These are phyloP conservation scores for Ophion costatus DNA, from an alignment of 2,888 invertebrate genomes.

Conservation along the genomic window DNA sequence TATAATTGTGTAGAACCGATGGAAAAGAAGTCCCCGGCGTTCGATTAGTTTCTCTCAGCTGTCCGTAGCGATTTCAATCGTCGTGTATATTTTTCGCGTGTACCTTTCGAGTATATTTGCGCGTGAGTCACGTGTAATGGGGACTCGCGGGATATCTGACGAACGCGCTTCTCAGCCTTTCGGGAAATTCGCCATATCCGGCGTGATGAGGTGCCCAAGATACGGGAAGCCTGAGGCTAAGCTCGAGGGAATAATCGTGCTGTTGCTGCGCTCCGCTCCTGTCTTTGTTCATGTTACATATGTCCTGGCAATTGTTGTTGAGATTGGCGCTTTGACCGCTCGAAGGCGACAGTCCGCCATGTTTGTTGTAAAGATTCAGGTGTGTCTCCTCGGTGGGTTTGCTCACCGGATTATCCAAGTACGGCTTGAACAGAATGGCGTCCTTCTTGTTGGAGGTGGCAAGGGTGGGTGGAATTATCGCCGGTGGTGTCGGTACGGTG, in stretches of 20 bases:
- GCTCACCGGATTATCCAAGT: constrained; percentile 87
- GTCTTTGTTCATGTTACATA: constrained; percentile 78
- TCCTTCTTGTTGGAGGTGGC: constrained; percentile 85
- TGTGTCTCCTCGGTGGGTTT: constrained; percentile 77
- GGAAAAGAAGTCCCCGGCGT: background rate
- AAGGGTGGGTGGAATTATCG: constrained; percentile 58
- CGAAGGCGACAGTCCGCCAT: constrained; percentile 66
- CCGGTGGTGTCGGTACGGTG: constrained; percentile 73
- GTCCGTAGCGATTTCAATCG: background rate
- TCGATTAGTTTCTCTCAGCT: constrained; percentile 15
- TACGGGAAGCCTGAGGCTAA: constrained; percentile 78
- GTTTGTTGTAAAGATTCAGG: constrained; percentile 58
- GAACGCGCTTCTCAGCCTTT: constrained; percentile 78
- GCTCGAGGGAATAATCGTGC: constrained; percentile 75
- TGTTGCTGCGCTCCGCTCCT: constrained; percentile 61
- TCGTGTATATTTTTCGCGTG: background rate
- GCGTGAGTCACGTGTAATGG: constrained; percentile 73
- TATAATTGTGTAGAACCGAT: background rate
- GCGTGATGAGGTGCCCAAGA: constrained; percentile 73
- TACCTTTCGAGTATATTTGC: constrained; percentile 40
- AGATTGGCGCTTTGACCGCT: constrained; percentile 63
- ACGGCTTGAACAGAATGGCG: constrained; percentile 91
- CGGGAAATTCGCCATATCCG: constrained; percentile 61
- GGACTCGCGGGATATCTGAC: constrained; percentile 80
- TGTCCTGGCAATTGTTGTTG: constrained; percentile 77